A percentile compares a stretch with the other conserved stretches of the same genome.
Evolutionary conservation across 1,140 invertebrate species (phyloP).

Genomic region (Ganaspis sp.): DNA sequence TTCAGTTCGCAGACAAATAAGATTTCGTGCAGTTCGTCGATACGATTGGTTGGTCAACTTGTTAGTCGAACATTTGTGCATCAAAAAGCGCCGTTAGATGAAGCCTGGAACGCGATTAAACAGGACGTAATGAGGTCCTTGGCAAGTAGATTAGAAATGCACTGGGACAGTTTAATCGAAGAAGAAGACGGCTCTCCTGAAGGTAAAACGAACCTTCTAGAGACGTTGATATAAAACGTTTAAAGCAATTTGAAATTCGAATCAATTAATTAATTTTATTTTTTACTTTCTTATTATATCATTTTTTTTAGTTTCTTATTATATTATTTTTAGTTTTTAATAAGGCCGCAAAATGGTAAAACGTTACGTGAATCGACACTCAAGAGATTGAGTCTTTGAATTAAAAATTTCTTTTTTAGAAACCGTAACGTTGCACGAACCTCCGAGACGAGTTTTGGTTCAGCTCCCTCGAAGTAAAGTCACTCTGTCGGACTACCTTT

Average conservation of each 20-base stretch:
- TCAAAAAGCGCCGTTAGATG: constrained; percentile 82
- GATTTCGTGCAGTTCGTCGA: constrained; percentile 70
- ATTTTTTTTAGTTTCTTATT: too few relatives aligned
- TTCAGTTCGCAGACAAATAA: constrained; percentile 66
- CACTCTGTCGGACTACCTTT: constrained; percentile 88
- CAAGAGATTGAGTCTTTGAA: too few relatives aligned
- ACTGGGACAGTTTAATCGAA: constrained; percentile 90
- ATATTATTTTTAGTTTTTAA: too few relatives aligned
- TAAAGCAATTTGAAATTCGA: too few relatives aligned
- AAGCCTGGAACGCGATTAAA: constrained; percentile 82
- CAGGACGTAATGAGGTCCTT: constrained; percentile 88
- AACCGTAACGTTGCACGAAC: constrained; percentile 85
- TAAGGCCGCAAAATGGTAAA: too few relatives aligned
- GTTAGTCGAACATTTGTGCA: constrained; percentile 84
- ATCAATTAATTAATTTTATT: constrained; percentile 30
- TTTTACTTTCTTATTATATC: too few relatives aligned
- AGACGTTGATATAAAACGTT: too few relatives aligned
- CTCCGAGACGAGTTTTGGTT: constrained; percentile 86
- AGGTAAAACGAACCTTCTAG: constrained; percentile 74
- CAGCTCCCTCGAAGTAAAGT: constrained; percentile 80
- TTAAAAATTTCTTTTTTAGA: constrained; percentile 66
- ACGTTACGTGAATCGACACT: too few relatives aligned
- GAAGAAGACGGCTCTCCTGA: constrained; percentile 83
- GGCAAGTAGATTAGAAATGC: constrained; percentile 86
- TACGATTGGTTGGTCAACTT: constrained; percentile 81